Base-by-base conservation (phyloP, 1,140 invertebrate genomes). In the honey bee (Apis mellifera) region DNA sequence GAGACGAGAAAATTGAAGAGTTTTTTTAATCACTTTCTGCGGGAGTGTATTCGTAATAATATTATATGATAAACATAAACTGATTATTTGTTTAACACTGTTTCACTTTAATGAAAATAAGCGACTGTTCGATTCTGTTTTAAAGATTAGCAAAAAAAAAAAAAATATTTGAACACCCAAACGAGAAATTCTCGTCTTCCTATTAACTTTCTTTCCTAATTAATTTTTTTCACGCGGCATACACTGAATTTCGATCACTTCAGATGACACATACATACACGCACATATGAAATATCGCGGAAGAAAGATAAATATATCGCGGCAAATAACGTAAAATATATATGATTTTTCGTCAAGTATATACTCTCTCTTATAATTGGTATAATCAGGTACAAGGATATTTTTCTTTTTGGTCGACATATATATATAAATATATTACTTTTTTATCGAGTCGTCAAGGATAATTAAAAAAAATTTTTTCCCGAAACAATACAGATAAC, bases 11-110 rank as follows among this genome's bases (percentile, higher is more conserved):
- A 62, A 69, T 19, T n/a, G 26, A 59, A 23, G 8, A 23, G 32
- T 32, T 64, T 69, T 32, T 64, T 69, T 52, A 54, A 70, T 73
- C 57, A 48, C 62, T 73, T 74, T 9, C 19, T 26, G 73, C 55
- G 11, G 26, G 76, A 55, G 69, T 62, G 71, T 71, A 70, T 75
- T 21, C 60, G 42, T 42, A 13, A 26, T 8, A 32, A 17, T 26
- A 26, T 26, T 32, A 32, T 32, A 26, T 66, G 64, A 21, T 42
- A 50, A 66, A 21, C 32, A 9, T 32, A 66, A 32, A 19, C 17
- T 32, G 32, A 32, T 32, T 32, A 32, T 17, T 54, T 15, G 15
- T 48, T n/a, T n/a, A 0, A 42, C 55, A 48, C 23, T n/a, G 7
- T 50, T 57, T 32, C 57, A 17, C 66, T n/a, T n/a, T 32, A 11